Evolutionary conservation across 2,888 invertebrate genomes (phyloP), one percentile per base, ranked within the genome.

Genomic region (Elaeidobius kamerunicus): DNA sequence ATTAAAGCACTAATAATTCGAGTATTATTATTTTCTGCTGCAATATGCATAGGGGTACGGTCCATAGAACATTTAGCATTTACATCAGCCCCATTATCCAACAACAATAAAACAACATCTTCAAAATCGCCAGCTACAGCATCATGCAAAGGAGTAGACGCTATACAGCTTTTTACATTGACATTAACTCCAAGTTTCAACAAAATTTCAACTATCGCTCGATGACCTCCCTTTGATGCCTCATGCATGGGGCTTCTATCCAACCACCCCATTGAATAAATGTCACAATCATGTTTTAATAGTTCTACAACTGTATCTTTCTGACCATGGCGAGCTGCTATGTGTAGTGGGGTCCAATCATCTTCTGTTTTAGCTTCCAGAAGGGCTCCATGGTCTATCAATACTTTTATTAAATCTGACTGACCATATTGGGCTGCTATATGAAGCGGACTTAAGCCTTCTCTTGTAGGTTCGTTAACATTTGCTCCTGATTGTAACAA

Each of bases 361-460:
- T 42, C 30, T 30, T 42, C 42, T 4, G 7, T 17, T 7, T 30
- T 4, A 30, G 42, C 27, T 17, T 30, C 18, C 12, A 18, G 16
- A 9, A 16, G 7, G 5, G 42, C 42, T 1, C 30, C 17, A 30
- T n/a, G 12, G 14, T 42, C 30, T 12, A 42, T 4, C 16, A 42
- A 30, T n/a, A 42, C 7, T 11, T 12, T 42, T 6, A 42, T 9
- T 6, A 42, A 17, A 17, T 28, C 27, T 3, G 2, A 9, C 12
- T 16, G 11, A 18, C 42, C 42, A n/a, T 42, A 30, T 30, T 30
- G 30, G n/a, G 42, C 41, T 15, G 41, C 41, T 15, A 41, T 41
- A 17, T 42, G 42, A 5, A 42, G 30, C n/a, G 42, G 42, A 6
- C 28, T 42, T n/a, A 30, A 30, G 16, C 16, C 27, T 17, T 30